Percentiles rank a stretch among this genome's conserved stretches.
phyloP scores from a whole-genome alignment of 1,140 invertebrate species.

The Drosophila ercepeae region DNA sequence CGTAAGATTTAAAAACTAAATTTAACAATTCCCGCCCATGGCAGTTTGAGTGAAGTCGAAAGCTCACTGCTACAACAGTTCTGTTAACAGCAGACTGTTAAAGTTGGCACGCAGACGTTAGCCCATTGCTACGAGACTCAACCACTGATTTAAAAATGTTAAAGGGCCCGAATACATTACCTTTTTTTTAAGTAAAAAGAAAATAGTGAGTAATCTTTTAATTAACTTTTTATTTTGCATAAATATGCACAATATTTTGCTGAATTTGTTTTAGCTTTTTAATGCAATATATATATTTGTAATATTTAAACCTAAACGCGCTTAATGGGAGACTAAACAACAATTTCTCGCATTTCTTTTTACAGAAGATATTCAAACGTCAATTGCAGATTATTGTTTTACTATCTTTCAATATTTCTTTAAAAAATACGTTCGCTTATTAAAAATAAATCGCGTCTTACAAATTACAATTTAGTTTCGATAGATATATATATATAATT shows the following conservation, averaged over 20 bases:
- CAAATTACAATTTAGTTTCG: slow-evolving; percentile 30
- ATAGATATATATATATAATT: slow-evolving; percentile 27
- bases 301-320: slow-evolving; percentile 54
- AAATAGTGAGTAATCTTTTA: slow-evolving; percentile 40
- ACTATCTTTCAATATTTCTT: slow-evolving; percentile 22
- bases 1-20: too few species aligned
- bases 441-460: slow-evolving; percentile 54
- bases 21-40: too few species aligned
- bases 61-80: too few species aligned
- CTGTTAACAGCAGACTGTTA: too few species aligned
- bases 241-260: slow-evolving; percentile 68
- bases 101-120: too few species aligned
- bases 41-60: too few species aligned
- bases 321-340: slow-evolving; percentile 67
- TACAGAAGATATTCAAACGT: slow-evolving; percentile 53
- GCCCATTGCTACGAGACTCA: too few species aligned
- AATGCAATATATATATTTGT: slow-evolving; percentile 56
- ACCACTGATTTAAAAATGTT: too few species aligned
- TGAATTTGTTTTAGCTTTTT: slow-evolving; percentile 42
- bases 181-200: too few species aligned
- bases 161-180: too few species aligned
- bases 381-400: slow-evolving; percentile 26
- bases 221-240: slow-evolving; percentile 76
- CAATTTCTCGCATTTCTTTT: slow-evolving; percentile 45
- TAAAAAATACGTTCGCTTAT: slow-evolving; percentile 37